Conservation (phyloP, 1,140 invertebrate species). For the Yoshiicerus persimilis region DNA sequence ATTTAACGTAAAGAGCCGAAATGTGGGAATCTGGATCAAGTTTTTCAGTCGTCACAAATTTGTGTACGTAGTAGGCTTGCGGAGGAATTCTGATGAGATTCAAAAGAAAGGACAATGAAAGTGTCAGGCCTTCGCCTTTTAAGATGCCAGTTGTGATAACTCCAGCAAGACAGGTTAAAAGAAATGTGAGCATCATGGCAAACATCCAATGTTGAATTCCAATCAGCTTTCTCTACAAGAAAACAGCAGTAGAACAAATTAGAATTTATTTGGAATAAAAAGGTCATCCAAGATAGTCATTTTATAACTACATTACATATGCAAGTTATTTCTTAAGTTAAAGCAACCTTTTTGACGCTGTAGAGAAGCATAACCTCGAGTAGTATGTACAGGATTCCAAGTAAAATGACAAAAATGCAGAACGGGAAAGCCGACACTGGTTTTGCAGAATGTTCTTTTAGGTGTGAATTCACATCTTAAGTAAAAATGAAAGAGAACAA, state of each 20-base stretch:
- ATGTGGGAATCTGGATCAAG: background rate
- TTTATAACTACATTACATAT: too few species aligned
- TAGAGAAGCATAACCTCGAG: background rate
- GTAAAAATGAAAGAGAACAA: too few species aligned
- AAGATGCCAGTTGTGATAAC: background rate
- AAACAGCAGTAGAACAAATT: too few species aligned
- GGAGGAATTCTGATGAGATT: conserved; percentile 4
- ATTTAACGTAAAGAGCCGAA: background rate
- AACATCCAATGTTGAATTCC: background rate
- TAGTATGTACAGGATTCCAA: background rate
- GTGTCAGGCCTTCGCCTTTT: background rate
- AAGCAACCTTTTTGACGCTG: background rate
- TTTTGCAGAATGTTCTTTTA: background rate
- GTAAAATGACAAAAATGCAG: background rate
- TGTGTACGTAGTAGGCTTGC: conserved; percentile 17
- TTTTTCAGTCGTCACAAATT: background rate
- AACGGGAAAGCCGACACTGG: background rate
- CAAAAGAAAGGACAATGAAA: background rate
- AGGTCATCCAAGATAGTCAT: too few species aligned
- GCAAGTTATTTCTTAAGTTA: background rate
- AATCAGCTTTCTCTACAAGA: background rate
- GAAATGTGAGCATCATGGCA: background rate
- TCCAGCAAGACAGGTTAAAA: background rate
- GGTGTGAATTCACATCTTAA: background rate
- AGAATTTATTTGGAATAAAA: too few species aligned